A percentile compares a stretch with the other conserved stretches of the same genome.
These are phyloP conservation scores for Siniperca undulata DNA, from an alignment of 2,797 vertebrate genomes.

Conservation along the genomic window DNA sequence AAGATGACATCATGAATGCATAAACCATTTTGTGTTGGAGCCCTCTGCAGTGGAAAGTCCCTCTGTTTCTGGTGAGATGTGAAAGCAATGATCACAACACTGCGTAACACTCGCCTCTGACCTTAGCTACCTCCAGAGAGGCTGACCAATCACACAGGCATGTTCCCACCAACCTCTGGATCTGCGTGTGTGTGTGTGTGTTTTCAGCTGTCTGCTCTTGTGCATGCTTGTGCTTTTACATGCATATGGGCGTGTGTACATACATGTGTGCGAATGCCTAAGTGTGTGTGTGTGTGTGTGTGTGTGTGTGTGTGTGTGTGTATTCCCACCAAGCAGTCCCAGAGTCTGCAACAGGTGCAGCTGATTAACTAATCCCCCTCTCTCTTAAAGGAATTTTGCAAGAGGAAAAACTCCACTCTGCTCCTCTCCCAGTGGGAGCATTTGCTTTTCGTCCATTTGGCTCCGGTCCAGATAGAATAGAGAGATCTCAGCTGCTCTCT, in stretches of 20 bases:
- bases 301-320: conserved; percentile 28
- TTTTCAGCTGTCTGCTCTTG: not conserved
- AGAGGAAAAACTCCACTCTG: conserved; percentile 64
- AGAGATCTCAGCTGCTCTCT: conserved; percentile 75
- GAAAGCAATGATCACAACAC: conserved; percentile 59
- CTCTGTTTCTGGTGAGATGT: conserved; percentile 67
- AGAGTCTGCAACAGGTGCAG: conserved; percentile 78
- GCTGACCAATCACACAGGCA: conserved; percentile 60
- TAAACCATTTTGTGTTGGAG: conserved; percentile 68
- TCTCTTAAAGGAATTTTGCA: conserved; percentile 72
- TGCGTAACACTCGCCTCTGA: conserved; percentile 51
- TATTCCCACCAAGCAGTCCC: conserved; percentile 68
- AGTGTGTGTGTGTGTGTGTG: conserved; percentile 31
- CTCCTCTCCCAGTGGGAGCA: conserved; percentile 73
- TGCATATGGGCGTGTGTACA: conserved; percentile 8
- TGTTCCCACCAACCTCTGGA: conserved; percentile 64
- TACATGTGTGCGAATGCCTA: not conserved
- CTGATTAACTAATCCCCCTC: conserved; percentile 77
- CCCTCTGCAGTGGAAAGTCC: conserved; percentile 76
- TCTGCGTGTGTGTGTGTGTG: conserved; percentile 5
- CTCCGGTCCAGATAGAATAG: conserved; percentile 59
- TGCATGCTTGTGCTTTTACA: conserved; percentile 9
- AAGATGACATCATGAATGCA: conserved; percentile 79
- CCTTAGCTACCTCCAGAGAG: conserved; percentile 67
- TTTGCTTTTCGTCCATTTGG: conserved; percentile 75